A percentile compares a stretch with the other conserved stretches of the same genome.
Evolutionary conservation across 2,888 invertebrate genomes (phyloP).

Genomic region (Thymelicus acteon): DNA sequence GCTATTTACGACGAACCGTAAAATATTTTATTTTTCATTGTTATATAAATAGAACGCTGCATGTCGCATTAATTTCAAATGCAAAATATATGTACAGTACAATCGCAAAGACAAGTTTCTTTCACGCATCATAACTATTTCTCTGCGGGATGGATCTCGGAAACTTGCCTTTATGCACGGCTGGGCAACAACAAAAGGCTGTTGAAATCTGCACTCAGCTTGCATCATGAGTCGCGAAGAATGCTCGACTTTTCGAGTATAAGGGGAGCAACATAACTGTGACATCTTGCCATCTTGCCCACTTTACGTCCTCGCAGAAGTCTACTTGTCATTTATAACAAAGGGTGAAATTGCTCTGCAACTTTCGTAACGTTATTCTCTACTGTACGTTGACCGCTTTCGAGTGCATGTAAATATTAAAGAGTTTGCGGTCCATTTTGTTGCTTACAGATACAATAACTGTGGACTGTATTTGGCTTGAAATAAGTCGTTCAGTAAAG

Average conservation of each 20-base stretch:
- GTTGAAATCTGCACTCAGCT: slow-evolving; percentile 69
- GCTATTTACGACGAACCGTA: slow-evolving; percentile 5
- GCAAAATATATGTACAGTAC: slow-evolving; percentile 2
- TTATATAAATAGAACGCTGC: not conserved
- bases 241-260: slow-evolving; percentile 67
- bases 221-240: slow-evolving; percentile 63
- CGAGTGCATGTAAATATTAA: slow-evolving; percentile 44
- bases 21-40: slow-evolving; percentile 10
- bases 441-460: no score
- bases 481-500: no score
- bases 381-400: slow-evolving; percentile 72
- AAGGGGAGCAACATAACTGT: slow-evolving; percentile 66
- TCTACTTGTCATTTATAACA: slow-evolving; percentile 77
- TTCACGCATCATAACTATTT: slow-evolving; percentile 30
- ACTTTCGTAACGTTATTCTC: slow-evolving; percentile 55
- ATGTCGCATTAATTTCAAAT: slow-evolving; percentile 4
- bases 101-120: slow-evolving; percentile 28
- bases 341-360: slow-evolving; percentile 73
- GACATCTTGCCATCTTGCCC: slow-evolving; percentile 75
- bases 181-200: slow-evolving; percentile 66
- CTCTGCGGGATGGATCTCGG: slow-evolving; percentile 31
- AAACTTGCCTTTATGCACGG: slow-evolving; percentile 41
- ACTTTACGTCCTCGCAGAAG: slow-evolving; percentile 65
- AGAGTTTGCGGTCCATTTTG: not conserved
- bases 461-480: no score